A percentile compares a stretch with the other conserved stretches of the same genome.
These are phyloP conservation scores for Hoplias malabaricus DNA, from an alignment of 2,113 vertebrate genomes.

Conservation along the genomic window DNA sequence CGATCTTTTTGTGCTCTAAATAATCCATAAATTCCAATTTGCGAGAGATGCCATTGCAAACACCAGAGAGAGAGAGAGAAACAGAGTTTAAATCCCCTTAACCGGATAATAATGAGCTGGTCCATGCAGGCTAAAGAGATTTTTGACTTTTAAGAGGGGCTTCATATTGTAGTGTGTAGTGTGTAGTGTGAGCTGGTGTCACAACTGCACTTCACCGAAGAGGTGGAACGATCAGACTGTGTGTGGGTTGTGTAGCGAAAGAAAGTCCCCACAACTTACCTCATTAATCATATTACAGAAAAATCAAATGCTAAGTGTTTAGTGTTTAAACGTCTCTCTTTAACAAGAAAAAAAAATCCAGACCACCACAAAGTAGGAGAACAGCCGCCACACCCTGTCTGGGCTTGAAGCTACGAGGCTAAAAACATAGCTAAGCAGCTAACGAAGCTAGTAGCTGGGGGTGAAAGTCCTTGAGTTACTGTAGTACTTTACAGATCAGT, in stretches of 20 bases:
- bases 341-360: too few species aligned
- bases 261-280: background rate
- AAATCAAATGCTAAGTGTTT: background rate
- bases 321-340: background rate
- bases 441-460: too few species aligned
- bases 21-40: constrained; percentile 49
- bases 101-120: constrained; percentile 57
- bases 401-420: too few species aligned
- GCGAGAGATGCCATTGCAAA: constrained; percentile 27
- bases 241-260: background rate
- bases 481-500: too few species aligned
- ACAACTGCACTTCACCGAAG: background rate
- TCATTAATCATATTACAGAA: background rate
- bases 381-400: too few species aligned
- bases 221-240: background rate
- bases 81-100: constrained; percentile 64
- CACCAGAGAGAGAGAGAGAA: constrained; percentile 39
- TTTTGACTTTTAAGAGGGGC: constrained; percentile 50
- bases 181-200: background rate
- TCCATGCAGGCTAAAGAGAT: constrained; percentile 56
- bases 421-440: too few species aligned
- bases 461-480: too few species aligned
- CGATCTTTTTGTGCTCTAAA: constrained; percentile 38
- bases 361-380: too few species aligned
- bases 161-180: constrained; percentile 28